These are phyloP conservation scores for Amiota communis DNA, from an alignment of 2,888 invertebrate genomes.

Conservation along the genomic window DNA sequence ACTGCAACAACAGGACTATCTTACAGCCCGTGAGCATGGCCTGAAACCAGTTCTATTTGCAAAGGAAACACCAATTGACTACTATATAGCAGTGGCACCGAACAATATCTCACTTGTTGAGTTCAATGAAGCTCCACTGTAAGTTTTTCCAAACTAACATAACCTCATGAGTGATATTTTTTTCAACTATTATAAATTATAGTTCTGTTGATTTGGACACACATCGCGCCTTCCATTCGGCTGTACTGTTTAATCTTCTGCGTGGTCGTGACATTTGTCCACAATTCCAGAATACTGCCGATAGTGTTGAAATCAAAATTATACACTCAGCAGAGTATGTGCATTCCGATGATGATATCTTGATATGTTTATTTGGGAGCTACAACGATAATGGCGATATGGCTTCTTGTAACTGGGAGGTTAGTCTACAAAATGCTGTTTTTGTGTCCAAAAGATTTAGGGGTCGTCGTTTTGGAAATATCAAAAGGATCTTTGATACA, in stretches of 20 bases:
- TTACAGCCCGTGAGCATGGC: constrained; percentile 8
- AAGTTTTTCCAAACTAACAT: background rate
- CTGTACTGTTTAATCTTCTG: constrained; percentile 24
- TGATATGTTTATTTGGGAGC: constrained; percentile 21
- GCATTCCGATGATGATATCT: background rate
- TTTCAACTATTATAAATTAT: no score
- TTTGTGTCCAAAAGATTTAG: constrained; percentile 5
- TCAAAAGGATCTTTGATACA: background rate
- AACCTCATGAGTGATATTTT: background rate
- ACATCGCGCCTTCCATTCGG: constrained; percentile 22
- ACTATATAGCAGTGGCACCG: constrained; percentile 25
- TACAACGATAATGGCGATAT: background rate
- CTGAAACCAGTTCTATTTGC: constrained; percentile 21
- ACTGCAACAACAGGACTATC: constrained; percentile 20
- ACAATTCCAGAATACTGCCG: background rate
- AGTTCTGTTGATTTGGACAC: background rate
- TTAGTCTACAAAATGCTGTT: constrained; percentile 24
- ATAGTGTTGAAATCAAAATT: background rate
- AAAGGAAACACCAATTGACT: background rate
- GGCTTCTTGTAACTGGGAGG: constrained; percentile 27
- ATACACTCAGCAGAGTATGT: constrained; percentile 21
- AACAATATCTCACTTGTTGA: constrained; percentile 16
- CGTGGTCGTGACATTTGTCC: constrained; percentile 29
- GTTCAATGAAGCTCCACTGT: constrained; percentile 26
- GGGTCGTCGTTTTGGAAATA: background rate